phyloP scores from a whole-genome alignment of 2,113 vertebrate species.

The Miniopterus natalensis region DNA sequence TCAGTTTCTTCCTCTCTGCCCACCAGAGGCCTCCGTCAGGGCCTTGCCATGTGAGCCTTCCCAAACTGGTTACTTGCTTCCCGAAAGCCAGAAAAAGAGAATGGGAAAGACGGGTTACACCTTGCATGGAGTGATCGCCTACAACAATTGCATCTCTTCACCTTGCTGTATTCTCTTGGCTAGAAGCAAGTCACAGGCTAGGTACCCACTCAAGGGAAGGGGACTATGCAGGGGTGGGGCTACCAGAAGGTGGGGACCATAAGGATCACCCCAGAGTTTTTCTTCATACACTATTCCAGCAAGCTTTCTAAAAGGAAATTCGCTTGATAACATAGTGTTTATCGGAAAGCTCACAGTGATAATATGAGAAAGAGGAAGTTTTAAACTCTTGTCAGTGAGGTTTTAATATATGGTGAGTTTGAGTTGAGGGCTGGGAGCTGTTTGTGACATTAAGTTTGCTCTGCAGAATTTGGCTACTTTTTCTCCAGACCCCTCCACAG shows the following conservation, averaged over 20 bases:
- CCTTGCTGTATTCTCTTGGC: fast-evolving
- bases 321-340: background rate
- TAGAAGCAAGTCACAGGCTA: background rate
- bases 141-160: background rate
- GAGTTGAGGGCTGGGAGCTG: background rate
- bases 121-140: background rate
- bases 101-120: background rate
- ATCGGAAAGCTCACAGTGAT: background rate
- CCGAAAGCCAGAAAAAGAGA: background rate
- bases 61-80: background rate
- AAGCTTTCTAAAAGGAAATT: background rate
- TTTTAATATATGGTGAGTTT: background rate
- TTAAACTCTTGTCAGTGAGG: background rate
- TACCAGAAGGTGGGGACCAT: fast-evolving
- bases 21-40: background rate
- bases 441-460: background rate
- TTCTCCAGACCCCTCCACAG: background rate
- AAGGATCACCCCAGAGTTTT: background rate
- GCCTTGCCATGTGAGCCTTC: background rate
- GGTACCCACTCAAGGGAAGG: fast-evolving
- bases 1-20: background rate
- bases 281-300: background rate
- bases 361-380: background rate
- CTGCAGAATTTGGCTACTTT: background rate
- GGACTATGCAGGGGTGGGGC: background rate